These are phyloP conservation scores for Balaeniceps rex DNA, from an alignment of 2,113 vertebrate species.

Conservation along the genomic window DNA sequence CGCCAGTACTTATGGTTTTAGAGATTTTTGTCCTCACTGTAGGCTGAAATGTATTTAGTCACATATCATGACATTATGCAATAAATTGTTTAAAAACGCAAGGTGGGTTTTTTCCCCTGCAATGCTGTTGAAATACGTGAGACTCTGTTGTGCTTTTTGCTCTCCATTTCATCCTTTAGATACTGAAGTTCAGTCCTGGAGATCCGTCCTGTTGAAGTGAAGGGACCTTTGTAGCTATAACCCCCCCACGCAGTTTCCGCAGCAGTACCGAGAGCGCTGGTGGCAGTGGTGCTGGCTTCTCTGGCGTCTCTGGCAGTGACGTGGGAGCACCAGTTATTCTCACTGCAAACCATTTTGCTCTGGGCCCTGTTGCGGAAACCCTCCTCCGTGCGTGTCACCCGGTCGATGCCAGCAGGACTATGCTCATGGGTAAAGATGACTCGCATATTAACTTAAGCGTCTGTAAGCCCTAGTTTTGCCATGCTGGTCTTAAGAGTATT, in stretches of 20 bases:
- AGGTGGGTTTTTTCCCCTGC: not conserved
- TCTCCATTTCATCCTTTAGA: not conserved
- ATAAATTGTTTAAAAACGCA: constrained; percentile 69
- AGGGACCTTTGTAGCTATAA: not conserved
- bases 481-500: not conserved
- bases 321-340: not conserved
- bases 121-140: not conserved
- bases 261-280: rapidly evolving
- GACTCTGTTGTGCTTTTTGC: constrained; percentile 1
- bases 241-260: not conserved
- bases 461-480: not conserved
- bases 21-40: constrained; percentile 54
- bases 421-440: not conserved
- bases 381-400: not conserved
- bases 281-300: not conserved
- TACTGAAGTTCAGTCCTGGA: not conserved
- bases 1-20: constrained; percentile 13
- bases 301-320: not conserved
- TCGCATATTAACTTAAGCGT: not conserved
- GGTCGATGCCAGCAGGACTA: not conserved
- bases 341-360: not conserved
- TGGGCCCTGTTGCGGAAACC: not conserved
- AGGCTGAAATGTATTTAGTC: constrained; percentile 69
- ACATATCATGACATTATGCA: constrained; percentile 72
- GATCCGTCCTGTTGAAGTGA: not conserved